These are phyloP conservation scores for Pituophis catenifer DNA, from an alignment of 2,113 vertebrate genomes.

Conservation along the genomic window DNA sequence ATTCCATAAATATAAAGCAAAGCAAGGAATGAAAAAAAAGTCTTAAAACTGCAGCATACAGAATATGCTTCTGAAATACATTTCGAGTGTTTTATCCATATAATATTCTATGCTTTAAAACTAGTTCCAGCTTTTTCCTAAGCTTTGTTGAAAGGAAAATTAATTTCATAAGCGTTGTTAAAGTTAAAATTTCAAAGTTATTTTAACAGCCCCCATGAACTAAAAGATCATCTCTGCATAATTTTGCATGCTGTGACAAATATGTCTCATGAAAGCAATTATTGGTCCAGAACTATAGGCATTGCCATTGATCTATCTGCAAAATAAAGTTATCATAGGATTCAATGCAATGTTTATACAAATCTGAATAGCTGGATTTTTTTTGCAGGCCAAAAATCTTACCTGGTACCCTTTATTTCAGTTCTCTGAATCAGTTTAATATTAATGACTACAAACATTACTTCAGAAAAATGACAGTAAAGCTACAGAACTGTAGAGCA, in stretches of 20 bases:
- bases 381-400: background rate
- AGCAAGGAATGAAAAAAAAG: background rate
- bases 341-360: background rate
- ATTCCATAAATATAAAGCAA: background rate
- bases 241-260: background rate
- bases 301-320: background rate
- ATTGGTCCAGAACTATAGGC: background rate
- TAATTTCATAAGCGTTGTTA: background rate
- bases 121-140: background rate
- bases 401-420: background rate
- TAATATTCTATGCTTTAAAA: background rate
- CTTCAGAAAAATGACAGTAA: constrained; percentile 4
- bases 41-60: background rate
- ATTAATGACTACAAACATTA: background rate
- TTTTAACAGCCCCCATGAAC: background rate
- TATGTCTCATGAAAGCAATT: background rate
- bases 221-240: background rate
- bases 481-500: background rate
- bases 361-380: constrained; percentile 12
- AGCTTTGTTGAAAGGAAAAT: background rate
- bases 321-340: background rate
- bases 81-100: background rate
- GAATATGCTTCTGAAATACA: constrained; percentile 5
- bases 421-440: background rate
- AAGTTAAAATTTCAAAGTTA: background rate